Base-by-base conservation (phyloP, 2,113 vertebrate species). In the Bubo blakistoni region DNA sequence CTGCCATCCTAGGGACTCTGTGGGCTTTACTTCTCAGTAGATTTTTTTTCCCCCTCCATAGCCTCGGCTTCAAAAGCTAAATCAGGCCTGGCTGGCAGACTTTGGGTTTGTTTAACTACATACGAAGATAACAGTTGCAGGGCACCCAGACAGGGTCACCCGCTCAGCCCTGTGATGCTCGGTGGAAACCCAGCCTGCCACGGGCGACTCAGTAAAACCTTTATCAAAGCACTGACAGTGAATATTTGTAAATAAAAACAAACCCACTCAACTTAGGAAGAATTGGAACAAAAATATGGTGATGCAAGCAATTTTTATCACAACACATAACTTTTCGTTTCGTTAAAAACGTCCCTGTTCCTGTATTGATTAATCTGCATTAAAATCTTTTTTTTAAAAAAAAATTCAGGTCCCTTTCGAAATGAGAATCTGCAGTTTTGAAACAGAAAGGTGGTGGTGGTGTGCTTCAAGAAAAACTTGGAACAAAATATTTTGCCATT, bases 191-290 rank as follows among this genome's bases (percentile, higher is more conserved):
- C 58, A 72, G 21, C 24, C 86, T 73, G 69, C 51, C 29, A 26
- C 2, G 1, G 46, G 27, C 19, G 16, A 55, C 66, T 71, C 90
- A 52, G 47, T 5, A 16, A 90, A 74, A 46, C n/a, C 22, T 57
- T 73, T 65, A 54, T 0, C 2, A 1, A 84, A 87, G 57, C 1
- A 0, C 38, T 62, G 34, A 44, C 40, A 71, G n/a, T 7, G 51
- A 70, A 16, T n/a, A 73, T 42, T 74, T 76, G 65, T 51, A 89
- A 74, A 81, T 29, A 44, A 69, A 95, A 88, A 8, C 29, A 44
- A 49, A 30, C 6, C 6, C 15, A 21, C 27, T 14, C 49, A 46
- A 1, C 6, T 44, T 21, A 38, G 38, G 34, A 65, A 30, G 12
- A 84, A 29, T 0, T 27, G 63, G 46, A 62, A 89, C 14, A 38